Evolutionary conservation across 1,140 invertebrate species (phyloP).

Genomic region (Campoletis sonorensis): DNA sequence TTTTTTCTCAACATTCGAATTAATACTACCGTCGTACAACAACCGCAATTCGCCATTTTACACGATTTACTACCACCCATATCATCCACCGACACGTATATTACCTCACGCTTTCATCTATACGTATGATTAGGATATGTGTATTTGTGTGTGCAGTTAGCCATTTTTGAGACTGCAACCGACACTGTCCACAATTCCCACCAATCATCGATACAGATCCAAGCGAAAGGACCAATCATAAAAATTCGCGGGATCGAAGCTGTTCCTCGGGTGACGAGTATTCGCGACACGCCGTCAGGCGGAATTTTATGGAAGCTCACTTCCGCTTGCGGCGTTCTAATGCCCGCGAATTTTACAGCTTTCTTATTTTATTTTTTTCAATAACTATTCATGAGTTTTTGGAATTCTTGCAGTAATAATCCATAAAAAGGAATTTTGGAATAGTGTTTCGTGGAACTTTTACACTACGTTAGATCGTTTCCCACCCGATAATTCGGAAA

Average conservation of each 20-base stretch:
- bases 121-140: background rate
- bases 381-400: background rate
- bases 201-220: background rate
- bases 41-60: constrained; percentile 68
- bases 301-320: background rate
- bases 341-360: background rate
- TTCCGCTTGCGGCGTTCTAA: background rate
- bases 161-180: background rate
- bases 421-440: too few relatives aligned
- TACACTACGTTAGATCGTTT: too few relatives aligned
- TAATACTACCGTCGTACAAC: constrained; percentile 61
- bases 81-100: background rate
- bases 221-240: background rate
- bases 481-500: too few relatives aligned
- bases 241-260: constrained; percentile 6
- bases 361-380: background rate
- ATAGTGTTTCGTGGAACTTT: too few relatives aligned
- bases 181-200: background rate
- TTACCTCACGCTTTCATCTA: too few relatives aligned
- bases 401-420: background rate
- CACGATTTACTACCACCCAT: constrained; percentile 9
- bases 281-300: background rate
- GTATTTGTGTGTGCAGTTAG: background rate
- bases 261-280: background rate
- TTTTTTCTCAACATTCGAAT: constrained; percentile 40